A percentile compares a stretch with the other conserved stretches of the same genome.
phyloP scores from a whole-genome alignment of 2,113 vertebrate genomes.

The Hoplias malabaricus region DNA sequence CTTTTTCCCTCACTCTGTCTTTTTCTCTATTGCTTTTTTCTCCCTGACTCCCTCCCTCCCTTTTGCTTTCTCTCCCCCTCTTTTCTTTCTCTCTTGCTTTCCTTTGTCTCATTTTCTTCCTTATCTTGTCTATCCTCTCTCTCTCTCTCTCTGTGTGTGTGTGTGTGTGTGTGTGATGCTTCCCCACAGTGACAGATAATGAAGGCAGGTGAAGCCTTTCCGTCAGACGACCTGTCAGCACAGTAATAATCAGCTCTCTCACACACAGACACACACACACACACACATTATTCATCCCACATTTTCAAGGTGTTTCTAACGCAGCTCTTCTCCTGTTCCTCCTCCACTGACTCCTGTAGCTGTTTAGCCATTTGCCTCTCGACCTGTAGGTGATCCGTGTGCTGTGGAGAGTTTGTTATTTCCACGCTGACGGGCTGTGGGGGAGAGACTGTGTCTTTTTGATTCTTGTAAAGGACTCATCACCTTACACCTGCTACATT shows the following conservation, averaged over 20 bases:
- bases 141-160: constrained; percentile 26
- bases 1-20: background rate
- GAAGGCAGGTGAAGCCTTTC: constrained; percentile 36
- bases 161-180: no score
- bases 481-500: background rate
- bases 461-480: background rate
- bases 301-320: constrained; percentile 22
- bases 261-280: background rate
- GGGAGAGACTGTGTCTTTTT: constrained; percentile 1
- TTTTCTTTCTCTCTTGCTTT: background rate
- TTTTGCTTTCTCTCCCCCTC: background rate
- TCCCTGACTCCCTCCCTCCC: background rate
- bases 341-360: constrained; percentile 38
- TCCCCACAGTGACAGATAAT: constrained; percentile 45
- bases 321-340: constrained; percentile 15
- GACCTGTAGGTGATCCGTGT: constrained; percentile 5
- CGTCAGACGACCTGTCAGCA: constrained; percentile 28
- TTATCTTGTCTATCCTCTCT: background rate
- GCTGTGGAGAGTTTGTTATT: constrained; percentile 22
- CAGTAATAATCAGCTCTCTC: constrained; percentile 39
- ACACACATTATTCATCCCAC: constrained; percentile 36
- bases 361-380: constrained; percentile 31
- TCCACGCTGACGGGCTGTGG: constrained; percentile 9
- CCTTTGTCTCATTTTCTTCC: background rate
- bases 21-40: background rate